Evolutionary conservation across 2,888 invertebrate species (phyloP).

Genomic region (Cryptus viduatorius): DNA sequence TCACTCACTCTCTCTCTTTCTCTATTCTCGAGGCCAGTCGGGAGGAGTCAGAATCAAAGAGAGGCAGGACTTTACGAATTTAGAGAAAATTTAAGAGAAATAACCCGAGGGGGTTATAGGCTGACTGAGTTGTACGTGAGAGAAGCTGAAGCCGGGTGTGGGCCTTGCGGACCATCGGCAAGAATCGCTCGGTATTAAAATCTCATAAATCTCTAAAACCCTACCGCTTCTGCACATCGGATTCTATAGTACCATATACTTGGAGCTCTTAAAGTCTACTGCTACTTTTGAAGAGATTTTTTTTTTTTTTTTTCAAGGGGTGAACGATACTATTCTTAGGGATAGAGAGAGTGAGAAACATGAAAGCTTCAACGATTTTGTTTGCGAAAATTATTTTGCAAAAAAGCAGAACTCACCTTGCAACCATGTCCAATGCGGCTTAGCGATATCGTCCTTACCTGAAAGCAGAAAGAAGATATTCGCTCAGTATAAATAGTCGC

Average conservation of each 20-base stretch:
- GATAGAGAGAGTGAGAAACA: constrained; percentile 1
- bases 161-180: constrained; percentile 24
- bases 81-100: constrained; percentile 53
- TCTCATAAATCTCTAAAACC: constrained; percentile 57
- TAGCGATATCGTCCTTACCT: constrained; percentile 85
- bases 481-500: constrained; percentile 27
- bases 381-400: constrained; percentile 71
- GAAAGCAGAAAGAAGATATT: constrained; percentile 74
- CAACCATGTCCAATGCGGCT: constrained; percentile 84
- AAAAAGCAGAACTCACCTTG: constrained; percentile 84
- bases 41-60: constrained; percentile 52
- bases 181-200: constrained; percentile 63
- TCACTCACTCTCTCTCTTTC: background rate
- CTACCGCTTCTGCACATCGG: constrained; percentile 40
- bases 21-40: constrained; percentile 20
- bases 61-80: constrained; percentile 59
- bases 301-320: background rate
- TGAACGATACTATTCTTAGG: background rate
- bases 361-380: constrained; percentile 26
- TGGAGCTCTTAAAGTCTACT: constrained; percentile 24
- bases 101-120: constrained; percentile 27
- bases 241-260: constrained; percentile 17
- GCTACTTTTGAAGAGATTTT: constrained; percentile 51
- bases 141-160: constrained; percentile 34
- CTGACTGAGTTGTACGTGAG: constrained; percentile 5